Conservation (phyloP, 2,113 vertebrate genomes). For the Hydropotes inermis region DNA sequence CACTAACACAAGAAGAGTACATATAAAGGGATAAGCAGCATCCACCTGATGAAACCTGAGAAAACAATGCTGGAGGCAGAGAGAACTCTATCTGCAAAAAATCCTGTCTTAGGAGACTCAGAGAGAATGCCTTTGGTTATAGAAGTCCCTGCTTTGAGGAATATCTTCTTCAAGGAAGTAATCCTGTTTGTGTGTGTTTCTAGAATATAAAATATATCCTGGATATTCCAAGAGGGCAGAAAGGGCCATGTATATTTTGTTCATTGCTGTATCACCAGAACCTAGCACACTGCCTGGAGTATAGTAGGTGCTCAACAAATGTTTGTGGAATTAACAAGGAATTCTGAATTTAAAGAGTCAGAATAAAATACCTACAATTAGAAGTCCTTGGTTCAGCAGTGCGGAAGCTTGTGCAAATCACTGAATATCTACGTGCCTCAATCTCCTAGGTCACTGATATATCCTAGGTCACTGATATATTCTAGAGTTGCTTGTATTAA, state of each 20-base stretch:
- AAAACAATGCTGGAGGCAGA: not conserved
- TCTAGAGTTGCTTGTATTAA: slow-evolving; percentile 8
- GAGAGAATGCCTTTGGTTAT: not conserved
- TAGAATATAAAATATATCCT: slow-evolving; percentile 7
- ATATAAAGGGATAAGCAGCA: not conserved
- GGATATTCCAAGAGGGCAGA: slow-evolving; percentile 23
- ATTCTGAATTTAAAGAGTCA: not conserved
- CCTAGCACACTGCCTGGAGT: not conserved
- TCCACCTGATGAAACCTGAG: not conserved
- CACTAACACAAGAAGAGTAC: not conserved
- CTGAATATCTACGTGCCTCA: not conserved
- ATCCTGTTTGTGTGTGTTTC: not conserved
- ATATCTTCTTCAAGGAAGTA: not conserved
- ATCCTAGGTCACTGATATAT: not conserved
- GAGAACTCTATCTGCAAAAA: not conserved
- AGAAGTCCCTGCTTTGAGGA: slow-evolving; percentile 11
- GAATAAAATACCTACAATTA: not conserved
- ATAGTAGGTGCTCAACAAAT: slow-evolving; percentile 16
- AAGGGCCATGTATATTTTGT: not conserved
- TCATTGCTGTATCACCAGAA: not conserved
- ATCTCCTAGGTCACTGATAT: slow-evolving; percentile 11
- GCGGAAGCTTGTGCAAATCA: not conserved
- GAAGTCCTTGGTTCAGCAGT: not conserved
- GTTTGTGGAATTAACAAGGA: slow-evolving; percentile 6
- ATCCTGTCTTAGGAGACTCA: not conserved